Conservation (phyloP, 2,113 vertebrate genomes). For the Tringa solitaria region DNA sequence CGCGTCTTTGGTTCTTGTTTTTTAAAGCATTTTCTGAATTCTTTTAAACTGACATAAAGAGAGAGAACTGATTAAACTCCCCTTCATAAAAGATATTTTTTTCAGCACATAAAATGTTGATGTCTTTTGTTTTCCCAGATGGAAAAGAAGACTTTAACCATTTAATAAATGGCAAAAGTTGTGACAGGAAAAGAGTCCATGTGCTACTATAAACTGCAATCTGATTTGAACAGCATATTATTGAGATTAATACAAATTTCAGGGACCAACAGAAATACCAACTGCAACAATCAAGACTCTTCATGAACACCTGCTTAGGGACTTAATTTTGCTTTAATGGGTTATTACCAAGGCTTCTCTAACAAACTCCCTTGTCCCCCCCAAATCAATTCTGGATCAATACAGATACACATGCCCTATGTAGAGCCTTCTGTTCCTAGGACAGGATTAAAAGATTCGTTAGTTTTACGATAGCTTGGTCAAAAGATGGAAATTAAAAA, state of each 20-base stretch:
- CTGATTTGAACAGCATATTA: neutral
- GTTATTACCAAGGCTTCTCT: conserved; percentile 68
- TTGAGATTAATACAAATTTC: conserved; percentile 40
- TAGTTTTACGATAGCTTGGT: conserved; percentile 70
- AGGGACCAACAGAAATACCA: conserved; percentile 59
- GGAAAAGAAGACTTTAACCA: neutral
- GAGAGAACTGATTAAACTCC: neutral
- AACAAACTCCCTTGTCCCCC: conserved; percentile 39
- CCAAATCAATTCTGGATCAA: conserved; percentile 80
- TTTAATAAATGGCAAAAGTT: conserved; percentile 1
- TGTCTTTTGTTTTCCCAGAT: neutral
- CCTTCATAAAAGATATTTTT: neutral
- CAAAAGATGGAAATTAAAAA: conserved; percentile 26
- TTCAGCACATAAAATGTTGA: neutral
- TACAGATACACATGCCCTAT: conserved; percentile 72
- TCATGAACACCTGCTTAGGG: conserved; percentile 71
- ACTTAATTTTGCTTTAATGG: conserved; percentile 79
- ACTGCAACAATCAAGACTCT: conserved; percentile 56
- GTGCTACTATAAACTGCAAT: neutral
- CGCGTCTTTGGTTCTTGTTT: neutral
- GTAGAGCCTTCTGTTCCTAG: conserved; percentile 74
- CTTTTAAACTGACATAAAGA: neutral
- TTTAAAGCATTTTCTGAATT: neutral
- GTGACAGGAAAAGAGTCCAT: neutral
- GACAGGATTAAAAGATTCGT: conserved; percentile 72